Evolutionary conservation across 2,797 vertebrate genomes (phyloP), one percentile per base, ranked within the genome.

Genomic region (Lagodon rhomboides): DNA sequence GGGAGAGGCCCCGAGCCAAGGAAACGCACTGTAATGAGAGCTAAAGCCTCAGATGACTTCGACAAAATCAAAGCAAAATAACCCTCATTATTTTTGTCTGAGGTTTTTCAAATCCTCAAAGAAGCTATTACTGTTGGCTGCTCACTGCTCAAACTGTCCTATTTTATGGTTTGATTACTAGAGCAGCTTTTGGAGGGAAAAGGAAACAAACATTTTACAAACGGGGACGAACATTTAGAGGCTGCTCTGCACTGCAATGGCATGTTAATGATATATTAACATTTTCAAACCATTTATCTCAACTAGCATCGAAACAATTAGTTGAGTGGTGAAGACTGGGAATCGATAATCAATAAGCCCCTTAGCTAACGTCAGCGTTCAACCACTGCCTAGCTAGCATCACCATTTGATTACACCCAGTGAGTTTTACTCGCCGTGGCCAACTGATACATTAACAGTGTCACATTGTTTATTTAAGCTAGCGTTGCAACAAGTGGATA

Each of bases 11-110:
- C 20, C 0, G 54, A 80, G 82, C 73, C 55, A 22, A 71, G 50
- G 64, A 86, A 77, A 76, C 15, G 20, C 68, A 34, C 68, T 60
- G 70, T 68, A 84, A 86, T 70, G 73, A 80, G 68, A 73, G n/a
- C 43, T 22, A 53, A 66, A 68, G 59, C 58, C 77, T 68, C 76
- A 30, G 61, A 87, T 73, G 76, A 82, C 69, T 66, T 82, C 58
- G 72, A 22, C 50, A 13, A 66, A 81, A 83, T 71, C 60, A 74
- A 76, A 80, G 66, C 58, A 67, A 83, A 69, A 51, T 8, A n/a
- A 22, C 12, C 41, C 51, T 75, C 69, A 60, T 84, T 73, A 81
- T 67, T 75, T 68, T 68, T 54, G 64, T 70, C 68, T 30, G 23
- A 67, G 43, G 25, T 58, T 66, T 79, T 81, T 58, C 8, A 66